These are phyloP conservation scores for Nicator chloris DNA, from an alignment of 2,113 vertebrate genomes.

Conservation along the genomic window DNA sequence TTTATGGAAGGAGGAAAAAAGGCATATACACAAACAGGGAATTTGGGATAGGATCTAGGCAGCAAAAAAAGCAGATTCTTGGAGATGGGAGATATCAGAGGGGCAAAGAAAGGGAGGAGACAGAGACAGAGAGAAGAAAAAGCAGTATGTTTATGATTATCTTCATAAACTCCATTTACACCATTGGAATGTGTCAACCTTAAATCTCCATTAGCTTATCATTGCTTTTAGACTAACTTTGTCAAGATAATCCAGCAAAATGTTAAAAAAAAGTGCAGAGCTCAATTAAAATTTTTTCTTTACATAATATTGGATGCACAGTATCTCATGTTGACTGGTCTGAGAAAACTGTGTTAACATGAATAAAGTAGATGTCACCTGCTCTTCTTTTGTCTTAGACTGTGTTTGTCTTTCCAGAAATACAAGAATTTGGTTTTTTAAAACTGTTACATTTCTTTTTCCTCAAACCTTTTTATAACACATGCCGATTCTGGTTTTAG, in stretches of 20 bases:
- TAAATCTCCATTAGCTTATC: not conserved
- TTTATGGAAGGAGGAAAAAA: not conserved
- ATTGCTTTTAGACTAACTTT: not conserved
- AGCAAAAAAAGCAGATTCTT: not conserved
- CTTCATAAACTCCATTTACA: not conserved
- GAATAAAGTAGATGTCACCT: not conserved
- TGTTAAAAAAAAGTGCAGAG: rapidly evolving
- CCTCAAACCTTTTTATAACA: not conserved
- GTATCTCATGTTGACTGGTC: not conserved
- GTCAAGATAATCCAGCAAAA: not conserved
- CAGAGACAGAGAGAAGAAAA: not conserved
- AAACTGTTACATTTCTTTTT: not conserved
- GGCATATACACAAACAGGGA: not conserved
- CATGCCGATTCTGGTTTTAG: not conserved
- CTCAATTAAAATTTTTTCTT: not conserved
- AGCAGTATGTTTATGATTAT: not conserved
- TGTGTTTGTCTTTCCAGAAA: not conserved
- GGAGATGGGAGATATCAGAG: not conserved
- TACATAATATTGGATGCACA: not conserved
- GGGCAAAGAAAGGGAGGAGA: not conserved
- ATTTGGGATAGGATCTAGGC: not conserved
- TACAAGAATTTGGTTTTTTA: not conserved
- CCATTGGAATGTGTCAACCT: not conserved
- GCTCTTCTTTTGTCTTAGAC: not conserved
- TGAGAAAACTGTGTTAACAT: not conserved